phyloP scores from a whole-genome alignment of 1,140 invertebrate genomes.

The Penaeus japonicus region DNA sequence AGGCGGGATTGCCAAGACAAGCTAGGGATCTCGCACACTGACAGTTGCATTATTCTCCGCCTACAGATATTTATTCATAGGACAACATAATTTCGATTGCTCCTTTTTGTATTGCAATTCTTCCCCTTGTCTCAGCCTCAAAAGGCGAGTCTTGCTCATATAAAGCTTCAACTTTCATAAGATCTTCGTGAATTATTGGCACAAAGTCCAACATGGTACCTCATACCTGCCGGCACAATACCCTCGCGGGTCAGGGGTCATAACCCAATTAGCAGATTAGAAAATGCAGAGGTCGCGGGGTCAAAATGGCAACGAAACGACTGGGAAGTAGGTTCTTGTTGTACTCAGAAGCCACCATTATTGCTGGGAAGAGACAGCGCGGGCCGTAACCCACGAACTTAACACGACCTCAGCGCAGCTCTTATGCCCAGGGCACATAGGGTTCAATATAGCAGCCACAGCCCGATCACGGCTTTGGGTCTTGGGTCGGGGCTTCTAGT shows the following conservation, averaged over 20 bases:
- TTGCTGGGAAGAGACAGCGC: conserved; percentile 41
- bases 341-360: conserved; percentile 51
- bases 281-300: conserved; percentile 53
- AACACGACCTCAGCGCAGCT: conserved; percentile 15
- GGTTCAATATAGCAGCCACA: neutral
- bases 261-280: conserved; percentile 58
- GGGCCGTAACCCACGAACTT: conserved; percentile 37
- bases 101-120: too few relatives aligned
- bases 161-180: too few relatives aligned
- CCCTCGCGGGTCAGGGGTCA: conserved; percentile 45
- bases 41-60: too few relatives aligned
- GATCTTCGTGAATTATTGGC: neutral
- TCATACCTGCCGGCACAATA: conserved; percentile 29
- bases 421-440: neutral
- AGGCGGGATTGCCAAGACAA: neutral
- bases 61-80: too few relatives aligned
- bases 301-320: conserved; percentile 55
- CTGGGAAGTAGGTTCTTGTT: conserved; percentile 55
- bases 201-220: neutral
- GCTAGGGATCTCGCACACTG: too few relatives aligned
- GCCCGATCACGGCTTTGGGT: neutral
- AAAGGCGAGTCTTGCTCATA: too few relatives aligned
- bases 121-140: too few relatives aligned
- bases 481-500: neutral
- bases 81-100: too few relatives aligned